Evolutionary conservation across 2,113 vertebrate species (phyloP), one percentile per base, ranked within the genome.

Genomic region (Benthochromis sp.): DNA sequence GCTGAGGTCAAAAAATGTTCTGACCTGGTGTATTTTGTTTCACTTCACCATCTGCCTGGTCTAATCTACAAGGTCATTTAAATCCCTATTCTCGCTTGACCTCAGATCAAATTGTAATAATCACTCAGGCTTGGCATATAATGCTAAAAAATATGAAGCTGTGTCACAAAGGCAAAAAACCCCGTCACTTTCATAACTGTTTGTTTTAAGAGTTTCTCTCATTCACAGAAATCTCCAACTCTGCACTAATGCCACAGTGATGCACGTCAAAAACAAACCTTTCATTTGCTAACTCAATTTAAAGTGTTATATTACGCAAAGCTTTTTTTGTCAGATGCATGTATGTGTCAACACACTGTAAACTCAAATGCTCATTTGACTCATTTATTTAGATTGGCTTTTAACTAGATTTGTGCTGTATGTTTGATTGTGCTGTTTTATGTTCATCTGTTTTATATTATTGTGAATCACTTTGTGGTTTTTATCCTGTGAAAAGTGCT

Each of bases 1-100:
- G 89, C 85, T 45, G 84, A 87, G 91, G 92, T 90, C 90, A 85
- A 69, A 61, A 80, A 89, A 36, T 85, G 85, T 79, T 82, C 82
- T 92, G 92, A 95, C 92, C 90, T 71, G 45, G 61, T 90, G 90
- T 95, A 82, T 95, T 94, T 47, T 94, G 90, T 90, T 94, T 87
- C 87, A 87, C 86, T 94, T 92, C 91, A 95, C 94, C 94, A 95
- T 96, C 93, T 96, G 93, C 89, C 93, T 93, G 83, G 78, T 90
- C 81, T 73, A 59, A 86, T 89, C 85, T 88, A 85, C 92, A 95
- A 95, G 92, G 93, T 94, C 92, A 92, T 63, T 84, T 85, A 86
- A 82, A 88, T 88, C 78, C 34, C 73, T 38, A 76, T 91, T 66
- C 29, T 47, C 16, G 24, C 40, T 43, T 9, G 24, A 13, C 40